Evolutionary conservation across 2,113 vertebrate species (phyloP).

Genomic region (Holacanthus passer): DNA sequence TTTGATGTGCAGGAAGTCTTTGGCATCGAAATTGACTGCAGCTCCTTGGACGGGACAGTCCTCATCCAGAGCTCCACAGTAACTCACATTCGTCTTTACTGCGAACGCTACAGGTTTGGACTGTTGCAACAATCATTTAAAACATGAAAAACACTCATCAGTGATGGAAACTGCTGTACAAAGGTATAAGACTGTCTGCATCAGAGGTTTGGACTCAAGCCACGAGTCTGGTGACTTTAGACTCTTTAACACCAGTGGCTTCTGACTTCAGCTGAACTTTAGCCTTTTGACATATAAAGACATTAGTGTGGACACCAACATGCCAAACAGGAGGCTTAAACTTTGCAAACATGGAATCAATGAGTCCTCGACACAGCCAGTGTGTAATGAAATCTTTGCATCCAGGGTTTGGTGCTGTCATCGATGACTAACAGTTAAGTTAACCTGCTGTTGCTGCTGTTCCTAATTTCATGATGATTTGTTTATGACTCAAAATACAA

Average conservation of each 20-base stretch:
- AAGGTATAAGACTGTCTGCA: not conserved
- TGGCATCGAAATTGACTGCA: constrained; percentile 98
- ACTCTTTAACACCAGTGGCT: too few relatives aligned
- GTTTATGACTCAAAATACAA: not conserved
- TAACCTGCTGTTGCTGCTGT: not conserved
- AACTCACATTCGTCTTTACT: constrained; percentile 96
- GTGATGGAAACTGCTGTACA: not conserved
- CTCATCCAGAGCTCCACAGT: constrained; percentile 95
- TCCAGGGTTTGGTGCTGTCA: too few relatives aligned
- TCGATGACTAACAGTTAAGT: not conserved
- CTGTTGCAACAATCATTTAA: constrained; percentile 70
- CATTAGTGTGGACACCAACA: not conserved
- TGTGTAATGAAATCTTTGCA: too few relatives aligned
- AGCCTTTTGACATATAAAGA: too few relatives aligned
- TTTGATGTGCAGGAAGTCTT: constrained; percentile 99
- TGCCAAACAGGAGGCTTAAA: not conserved
- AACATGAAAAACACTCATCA: not conserved
- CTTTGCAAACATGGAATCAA: too few relatives aligned
- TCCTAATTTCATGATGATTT: not conserved
- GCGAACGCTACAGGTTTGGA: constrained; percentile 96
- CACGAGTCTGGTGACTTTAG: too few relatives aligned
- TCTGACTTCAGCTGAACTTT: too few relatives aligned
- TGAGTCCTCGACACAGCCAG: too few relatives aligned
- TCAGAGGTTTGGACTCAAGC: not conserved
- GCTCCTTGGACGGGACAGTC: constrained; percentile 96